These are phyloP conservation scores for Xestia sexstrigata DNA, from an alignment of 2,888 invertebrate genomes.

Conservation along the genomic window DNA sequence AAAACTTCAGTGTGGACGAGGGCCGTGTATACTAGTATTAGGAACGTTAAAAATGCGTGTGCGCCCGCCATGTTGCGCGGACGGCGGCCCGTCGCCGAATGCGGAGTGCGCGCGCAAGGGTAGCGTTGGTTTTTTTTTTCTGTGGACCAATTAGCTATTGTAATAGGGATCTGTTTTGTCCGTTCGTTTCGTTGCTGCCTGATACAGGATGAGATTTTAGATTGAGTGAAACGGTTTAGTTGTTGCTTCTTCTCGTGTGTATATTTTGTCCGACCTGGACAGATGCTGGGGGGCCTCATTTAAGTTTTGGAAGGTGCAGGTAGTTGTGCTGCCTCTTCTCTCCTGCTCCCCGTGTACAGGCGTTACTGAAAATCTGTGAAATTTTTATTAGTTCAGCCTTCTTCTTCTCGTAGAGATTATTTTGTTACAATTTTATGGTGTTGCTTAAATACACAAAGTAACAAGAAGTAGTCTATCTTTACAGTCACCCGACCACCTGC, in stretches of 20 bases:
- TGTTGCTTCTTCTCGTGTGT: not conserved
- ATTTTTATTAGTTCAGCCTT: not conserved
- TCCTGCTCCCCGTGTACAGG: not conserved
- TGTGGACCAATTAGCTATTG: constrained; percentile 29
- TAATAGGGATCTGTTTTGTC: constrained; percentile 45
- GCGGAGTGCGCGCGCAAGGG: constrained; percentile 66
- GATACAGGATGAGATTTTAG: not conserved
- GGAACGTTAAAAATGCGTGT: constrained; percentile 74
- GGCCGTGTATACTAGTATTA: constrained; percentile 73
- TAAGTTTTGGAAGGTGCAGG: not conserved
- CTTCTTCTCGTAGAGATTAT: not conserved
- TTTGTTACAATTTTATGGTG: not conserved
- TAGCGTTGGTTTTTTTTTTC: constrained; percentile 53
- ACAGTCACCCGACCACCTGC: not conserved
- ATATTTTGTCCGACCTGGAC: not conserved
- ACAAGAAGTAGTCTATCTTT: not conserved
- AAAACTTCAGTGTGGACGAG: constrained; percentile 90
- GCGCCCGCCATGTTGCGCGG: constrained; percentile 84
- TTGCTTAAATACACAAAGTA: not conserved
- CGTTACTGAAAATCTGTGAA: not conserved
- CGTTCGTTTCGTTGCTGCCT: not conserved
- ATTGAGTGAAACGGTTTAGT: not conserved
- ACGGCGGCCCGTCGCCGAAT: constrained; percentile 84
- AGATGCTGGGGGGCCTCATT: not conserved
- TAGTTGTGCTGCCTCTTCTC: not conserved